Base-by-base conservation (phyloP, 2,888 invertebrate genomes). In the Drosophila nigricruria region DNA sequence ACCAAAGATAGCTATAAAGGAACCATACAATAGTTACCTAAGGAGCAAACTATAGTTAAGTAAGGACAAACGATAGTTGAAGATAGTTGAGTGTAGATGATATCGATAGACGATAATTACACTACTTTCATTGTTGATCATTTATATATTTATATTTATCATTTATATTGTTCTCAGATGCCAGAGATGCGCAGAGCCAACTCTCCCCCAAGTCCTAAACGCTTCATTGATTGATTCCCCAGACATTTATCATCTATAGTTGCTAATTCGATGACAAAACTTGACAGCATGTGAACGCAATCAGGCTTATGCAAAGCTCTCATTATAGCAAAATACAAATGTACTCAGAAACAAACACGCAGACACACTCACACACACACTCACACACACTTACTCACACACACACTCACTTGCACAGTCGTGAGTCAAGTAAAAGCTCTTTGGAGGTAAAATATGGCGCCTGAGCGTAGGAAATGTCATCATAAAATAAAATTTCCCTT, bases 401-500 rank as follows among this genome's bases (percentile, higher is more conserved):
- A 45, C 36, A 27, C 6, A 49, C n/a, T 40, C 25, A 49, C 18
- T 3, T 9, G n/a, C 12, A 59, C 47, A 34, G n/a, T 3, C 47
- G 47, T 6, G 45, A 58, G 32, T 50, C 45, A 47, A 56, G 62
- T 49, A 20, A 63, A 63, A 58, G 50, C 56, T 70, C 66, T 74
- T 79, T 66, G 60, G 63, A 61, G 70, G 75, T 77, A 66, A 79
- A 77, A 70, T 73, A 80, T 76, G 73, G 64, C 57, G 70, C 57
- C 58, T 54, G 62, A 38, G 57, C 73, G 65, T 53, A 66, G 70
- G 71, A 79, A 79, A 80, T 79, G 79, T 79, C 68, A 81, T 89
- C 85, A 79, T 77, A 88, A 89, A 89, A 89, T 82, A 89, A 85
- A 89, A 86, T 86, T 89, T 85, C 89, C 89, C 89, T 67, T 66